phyloP scores from a whole-genome alignment of 1,140 invertebrate genomes.

The Anoplophora glabripennis region DNA sequence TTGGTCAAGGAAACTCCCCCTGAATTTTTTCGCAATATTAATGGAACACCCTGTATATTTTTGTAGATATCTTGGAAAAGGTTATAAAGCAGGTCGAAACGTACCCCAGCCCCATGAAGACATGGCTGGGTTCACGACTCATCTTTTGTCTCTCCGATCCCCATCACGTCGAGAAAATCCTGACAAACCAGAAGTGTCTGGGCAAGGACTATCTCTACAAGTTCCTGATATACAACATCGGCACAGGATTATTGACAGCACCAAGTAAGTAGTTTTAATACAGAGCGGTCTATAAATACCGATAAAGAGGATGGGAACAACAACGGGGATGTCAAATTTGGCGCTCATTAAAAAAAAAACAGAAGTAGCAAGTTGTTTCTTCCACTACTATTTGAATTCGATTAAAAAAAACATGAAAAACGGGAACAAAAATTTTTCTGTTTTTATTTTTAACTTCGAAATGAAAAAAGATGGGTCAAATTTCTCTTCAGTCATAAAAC shows the following conservation, averaged over 20 bases:
- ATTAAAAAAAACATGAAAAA: too few species aligned
- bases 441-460: too few species aligned
- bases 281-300: too few species aligned
- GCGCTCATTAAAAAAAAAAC: too few species aligned
- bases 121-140: slow-evolving; percentile 6
- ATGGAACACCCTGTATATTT: background rate
- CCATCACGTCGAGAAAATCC: slow-evolving; percentile 11
- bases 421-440: too few species aligned
- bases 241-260: background rate
- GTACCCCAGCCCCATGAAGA: background rate
- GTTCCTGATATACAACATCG: background rate
- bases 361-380: too few species aligned
- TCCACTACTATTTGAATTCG: too few species aligned
- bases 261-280: slow-evolving; percentile 2
- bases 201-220: slow-evolving; percentile 10
- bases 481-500: too few species aligned
- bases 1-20: too few species aligned
- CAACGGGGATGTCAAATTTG: too few species aligned
- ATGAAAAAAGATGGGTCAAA: too few species aligned
- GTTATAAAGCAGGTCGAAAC: background rate
- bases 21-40: background rate
- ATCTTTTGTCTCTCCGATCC: slow-evolving; percentile 5
- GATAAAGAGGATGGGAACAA: too few species aligned
- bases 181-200: slow-evolving; percentile 1
- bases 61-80: slow-evolving; percentile 5